phyloP scores from a whole-genome alignment of 2,797 vertebrate genomes.

The Notoglanidium macrostoma region DNA sequence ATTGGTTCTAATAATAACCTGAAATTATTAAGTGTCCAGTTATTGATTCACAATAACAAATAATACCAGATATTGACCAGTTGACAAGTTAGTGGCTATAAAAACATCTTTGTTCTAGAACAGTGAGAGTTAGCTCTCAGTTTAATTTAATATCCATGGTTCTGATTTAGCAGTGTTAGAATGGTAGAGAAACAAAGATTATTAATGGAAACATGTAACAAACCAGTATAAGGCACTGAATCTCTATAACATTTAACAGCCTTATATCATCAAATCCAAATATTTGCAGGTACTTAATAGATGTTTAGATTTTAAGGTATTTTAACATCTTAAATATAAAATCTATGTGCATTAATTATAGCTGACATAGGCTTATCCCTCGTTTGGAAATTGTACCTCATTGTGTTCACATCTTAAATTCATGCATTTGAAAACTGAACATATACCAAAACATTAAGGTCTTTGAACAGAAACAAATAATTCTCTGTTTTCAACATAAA shows the following conservation, averaged over 20 bases:
- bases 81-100: neutral
- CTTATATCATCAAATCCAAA: neutral
- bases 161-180: neutral
- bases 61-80: neutral
- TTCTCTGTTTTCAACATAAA: slow-evolving; percentile 4
- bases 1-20: neutral
- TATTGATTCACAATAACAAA: slow-evolving; percentile 3
- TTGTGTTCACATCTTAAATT: neutral
- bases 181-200: neutral
- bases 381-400: neutral
- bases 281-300: neutral
- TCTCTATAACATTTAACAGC: neutral
- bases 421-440: neutral
- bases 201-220: neutral
- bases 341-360: neutral
- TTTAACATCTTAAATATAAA: neutral
- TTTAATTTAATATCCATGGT: neutral
- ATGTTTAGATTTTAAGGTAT: neutral
- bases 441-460: neutral
- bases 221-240: neutral
- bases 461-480: slow-evolving; percentile 12
- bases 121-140: neutral
- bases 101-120: neutral
- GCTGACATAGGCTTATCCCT: neutral
- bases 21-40: neutral